A percentile compares a stretch with the other conserved stretches of the same genome.
These are phyloP conservation scores for Falco punctatus DNA, from an alignment of 2,113 vertebrate genomes.

Conservation along the genomic window DNA sequence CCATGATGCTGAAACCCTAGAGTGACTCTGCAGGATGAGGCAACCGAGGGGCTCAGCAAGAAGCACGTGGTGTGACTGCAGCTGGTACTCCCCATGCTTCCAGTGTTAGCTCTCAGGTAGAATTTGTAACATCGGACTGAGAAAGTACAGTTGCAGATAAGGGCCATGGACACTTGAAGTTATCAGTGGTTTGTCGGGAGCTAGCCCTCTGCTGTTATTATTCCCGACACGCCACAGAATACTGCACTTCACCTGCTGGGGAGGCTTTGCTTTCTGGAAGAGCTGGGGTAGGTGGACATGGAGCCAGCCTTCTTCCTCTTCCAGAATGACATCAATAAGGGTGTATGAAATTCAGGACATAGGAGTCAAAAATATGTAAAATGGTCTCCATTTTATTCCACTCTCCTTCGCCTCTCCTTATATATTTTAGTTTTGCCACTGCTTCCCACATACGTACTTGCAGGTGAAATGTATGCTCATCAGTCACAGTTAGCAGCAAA, in stretches of 20 bases:
- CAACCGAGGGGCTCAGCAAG: neutral
- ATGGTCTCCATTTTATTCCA: neutral
- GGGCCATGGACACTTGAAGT: neutral
- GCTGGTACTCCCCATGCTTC: fast-evolving
- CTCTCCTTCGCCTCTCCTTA: neutral
- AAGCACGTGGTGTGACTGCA: neutral
- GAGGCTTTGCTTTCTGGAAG: neutral
- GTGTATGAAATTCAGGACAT: neutral
- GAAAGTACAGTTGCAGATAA: neutral
- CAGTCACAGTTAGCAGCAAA: neutral
- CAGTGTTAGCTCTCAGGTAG: neutral
- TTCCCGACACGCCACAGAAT: neutral
- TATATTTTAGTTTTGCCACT: neutral
- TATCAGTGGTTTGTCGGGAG: neutral
- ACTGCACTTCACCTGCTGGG: neutral
- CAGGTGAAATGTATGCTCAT: neutral
- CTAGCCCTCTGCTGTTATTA: neutral
- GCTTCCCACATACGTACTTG: neutral
- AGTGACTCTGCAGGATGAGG: neutral
- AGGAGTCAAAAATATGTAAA: neutral
- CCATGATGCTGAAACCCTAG: neutral
- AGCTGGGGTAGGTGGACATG: neutral
- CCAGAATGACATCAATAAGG: neutral
- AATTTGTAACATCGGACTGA: neutral
- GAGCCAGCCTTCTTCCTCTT: neutral